Conservation (phyloP, 2,797 vertebrate species). For the Muscicapa striata region DNA sequence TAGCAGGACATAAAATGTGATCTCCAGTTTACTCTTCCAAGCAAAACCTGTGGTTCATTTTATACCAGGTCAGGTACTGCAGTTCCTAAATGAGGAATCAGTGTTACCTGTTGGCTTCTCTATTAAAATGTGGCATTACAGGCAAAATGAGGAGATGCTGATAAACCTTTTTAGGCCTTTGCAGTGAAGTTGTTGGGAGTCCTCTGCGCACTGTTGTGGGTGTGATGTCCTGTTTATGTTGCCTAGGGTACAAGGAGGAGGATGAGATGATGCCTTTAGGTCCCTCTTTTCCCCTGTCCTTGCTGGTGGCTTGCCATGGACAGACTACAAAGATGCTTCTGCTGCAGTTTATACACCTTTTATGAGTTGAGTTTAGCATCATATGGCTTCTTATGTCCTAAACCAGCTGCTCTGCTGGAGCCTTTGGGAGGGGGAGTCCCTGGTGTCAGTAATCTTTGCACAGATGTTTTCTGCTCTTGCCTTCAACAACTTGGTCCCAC, state of each 20-base stretch:
- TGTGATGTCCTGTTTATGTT: not conserved
- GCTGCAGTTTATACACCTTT: not conserved
- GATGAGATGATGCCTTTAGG: not conserved
- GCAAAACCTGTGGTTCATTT: not conserved
- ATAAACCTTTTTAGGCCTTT: not conserved
- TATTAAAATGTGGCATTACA: not conserved
- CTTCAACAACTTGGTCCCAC: not conserved
- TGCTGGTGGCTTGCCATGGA: not conserved
- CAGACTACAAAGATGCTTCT: not conserved
- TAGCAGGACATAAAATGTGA: not conserved
- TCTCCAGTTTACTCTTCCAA: not conserved
- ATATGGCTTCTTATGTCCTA: not conserved
- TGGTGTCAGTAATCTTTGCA: not conserved
- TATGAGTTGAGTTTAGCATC: not conserved
- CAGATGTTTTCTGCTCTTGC: not conserved
- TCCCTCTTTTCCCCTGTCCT: not conserved
- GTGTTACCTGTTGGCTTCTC: not conserved
- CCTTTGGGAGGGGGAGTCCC: not conserved
- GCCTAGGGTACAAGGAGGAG: not conserved
- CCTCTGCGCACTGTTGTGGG: not conserved
- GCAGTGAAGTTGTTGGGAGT: not conserved
- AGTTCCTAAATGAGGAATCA: not conserved
- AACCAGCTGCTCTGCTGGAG: not conserved
- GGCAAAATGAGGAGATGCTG: not conserved
- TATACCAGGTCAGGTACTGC: not conserved